These are phyloP conservation scores for Melangyna quadrimaculata DNA, from an alignment of 2,888 invertebrate genomes.

Conservation along the genomic window DNA sequence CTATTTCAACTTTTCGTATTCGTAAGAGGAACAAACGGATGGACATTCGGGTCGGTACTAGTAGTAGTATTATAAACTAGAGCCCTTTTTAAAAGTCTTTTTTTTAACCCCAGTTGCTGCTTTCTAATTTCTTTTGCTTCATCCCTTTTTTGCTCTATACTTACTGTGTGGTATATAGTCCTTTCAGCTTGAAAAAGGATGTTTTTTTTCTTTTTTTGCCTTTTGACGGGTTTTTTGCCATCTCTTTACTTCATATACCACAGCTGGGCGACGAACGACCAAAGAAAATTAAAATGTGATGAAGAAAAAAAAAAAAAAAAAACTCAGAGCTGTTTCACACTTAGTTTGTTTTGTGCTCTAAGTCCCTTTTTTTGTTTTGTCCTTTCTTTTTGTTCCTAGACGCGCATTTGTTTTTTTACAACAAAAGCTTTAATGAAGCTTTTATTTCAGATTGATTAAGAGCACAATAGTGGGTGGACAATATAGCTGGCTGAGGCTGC, in stretches of 20 bases:
- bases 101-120: not conserved
- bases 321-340: conserved; percentile 61
- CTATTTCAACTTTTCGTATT: conserved; percentile 3
- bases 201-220: not conserved
- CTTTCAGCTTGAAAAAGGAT: not conserved
- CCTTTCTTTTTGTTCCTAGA: conserved; percentile 3
- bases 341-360: conserved; percentile 54
- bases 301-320: conserved; percentile 10
- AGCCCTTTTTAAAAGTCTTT: not conserved
- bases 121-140: not conserved
- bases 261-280: not conserved
- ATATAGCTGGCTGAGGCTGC: not conserved
- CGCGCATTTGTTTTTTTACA: conserved; percentile 52
- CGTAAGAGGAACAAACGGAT: not conserved
- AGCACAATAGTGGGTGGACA: conserved; percentile 38
- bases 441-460: conserved; percentile 69
- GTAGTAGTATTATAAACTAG: not conserved
- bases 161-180: not conserved
- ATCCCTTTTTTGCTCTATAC: not conserved
- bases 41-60: not conserved
- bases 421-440: conserved; percentile 71
- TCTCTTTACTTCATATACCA: not conserved
- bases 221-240: not conserved
- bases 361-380: not conserved
- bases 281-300: conserved; percentile 11